Evolutionary conservation across 2,888 invertebrate genomes (phyloP).

Genomic region (Drosophila rellima): DNA sequence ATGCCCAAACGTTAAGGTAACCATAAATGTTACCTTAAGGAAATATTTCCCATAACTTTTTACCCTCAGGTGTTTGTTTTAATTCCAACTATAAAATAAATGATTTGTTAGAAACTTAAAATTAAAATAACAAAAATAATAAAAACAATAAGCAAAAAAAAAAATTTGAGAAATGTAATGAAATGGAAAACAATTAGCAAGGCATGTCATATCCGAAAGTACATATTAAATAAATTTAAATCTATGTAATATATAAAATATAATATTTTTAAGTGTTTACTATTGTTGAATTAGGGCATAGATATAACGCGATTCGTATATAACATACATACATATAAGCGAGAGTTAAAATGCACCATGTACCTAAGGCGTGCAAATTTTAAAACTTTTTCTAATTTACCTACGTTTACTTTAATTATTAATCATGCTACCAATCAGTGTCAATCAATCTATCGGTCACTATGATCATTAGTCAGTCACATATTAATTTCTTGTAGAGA

Average conservation of each 20-base stretch:
- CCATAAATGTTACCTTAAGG: neutral
- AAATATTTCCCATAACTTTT: slow-evolving; percentile 25
- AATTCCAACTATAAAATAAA: slow-evolving; percentile 13
- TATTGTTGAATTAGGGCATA: slow-evolving; percentile 43
- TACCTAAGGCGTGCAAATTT: slow-evolving; percentile 47
- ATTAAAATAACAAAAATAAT: slow-evolving; percentile 15
- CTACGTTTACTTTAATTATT: slow-evolving; percentile 24
- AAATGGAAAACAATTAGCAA: slow-evolving; percentile 37
- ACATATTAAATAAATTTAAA: slow-evolving; percentile 10
- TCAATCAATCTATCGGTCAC: slow-evolving; percentile 12
- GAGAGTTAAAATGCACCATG: slow-evolving; percentile 66
- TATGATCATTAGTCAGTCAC: slow-evolving; percentile 13
- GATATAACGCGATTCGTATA: slow-evolving; percentile 14
- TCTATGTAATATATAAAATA: slow-evolving; percentile 31
- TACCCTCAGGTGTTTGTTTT: slow-evolving; percentile 37
- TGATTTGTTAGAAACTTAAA: slow-evolving; percentile 5
- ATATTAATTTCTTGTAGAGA: slow-evolving; percentile 2
- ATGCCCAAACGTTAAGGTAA: neutral
- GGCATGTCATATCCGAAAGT: slow-evolving; percentile 5
- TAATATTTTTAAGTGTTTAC: slow-evolving; percentile 43
- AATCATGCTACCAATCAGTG: slow-evolving; percentile 6
- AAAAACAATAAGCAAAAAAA: neutral
- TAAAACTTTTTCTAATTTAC: slow-evolving; percentile 30
- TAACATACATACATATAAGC: slow-evolving; percentile 32
- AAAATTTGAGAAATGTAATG: slow-evolving; percentile 14